Percentiles rank a stretch among this genome's conserved stretches.
phyloP scores from a whole-genome alignment of 2,113 vertebrate species.

The Pedionomus torquatus region DNA sequence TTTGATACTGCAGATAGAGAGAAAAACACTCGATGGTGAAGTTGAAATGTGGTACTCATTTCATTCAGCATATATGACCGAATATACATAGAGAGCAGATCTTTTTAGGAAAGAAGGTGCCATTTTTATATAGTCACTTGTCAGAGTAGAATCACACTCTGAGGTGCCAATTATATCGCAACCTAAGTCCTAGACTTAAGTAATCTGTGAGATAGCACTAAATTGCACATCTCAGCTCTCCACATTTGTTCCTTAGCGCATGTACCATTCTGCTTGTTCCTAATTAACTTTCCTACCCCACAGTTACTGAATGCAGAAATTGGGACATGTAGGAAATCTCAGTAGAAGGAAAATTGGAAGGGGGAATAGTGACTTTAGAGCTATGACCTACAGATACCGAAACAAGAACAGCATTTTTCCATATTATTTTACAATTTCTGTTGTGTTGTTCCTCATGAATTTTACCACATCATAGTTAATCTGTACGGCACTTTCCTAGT shows the following conservation, averaged over 20 bases:
- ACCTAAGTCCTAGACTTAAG: conserved; percentile 36
- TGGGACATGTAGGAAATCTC: neutral
- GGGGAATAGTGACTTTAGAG: conserved; percentile 21
- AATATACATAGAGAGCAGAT: neutral
- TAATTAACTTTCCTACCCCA: conserved; percentile 64
- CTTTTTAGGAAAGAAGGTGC: conserved; percentile 1
- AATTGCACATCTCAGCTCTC: conserved; percentile 23
- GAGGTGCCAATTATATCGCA: conserved; percentile 42
- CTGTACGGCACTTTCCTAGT: neutral
- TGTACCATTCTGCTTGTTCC: conserved; percentile 3
- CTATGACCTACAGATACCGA: conserved; percentile 3
- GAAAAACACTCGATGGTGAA: neutral
- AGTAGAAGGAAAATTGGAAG: neutral
- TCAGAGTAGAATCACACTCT: conserved; percentile 7
- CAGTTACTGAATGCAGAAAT: conserved; percentile 43
- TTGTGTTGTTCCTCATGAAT: conserved; percentile 23
- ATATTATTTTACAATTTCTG: conserved; percentile 30
- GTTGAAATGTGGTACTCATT: neutral
- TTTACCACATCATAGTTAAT: conserved; percentile 26
- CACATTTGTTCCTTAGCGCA: conserved; percentile 26
- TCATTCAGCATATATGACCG: neutral
- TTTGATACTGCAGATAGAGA: neutral
- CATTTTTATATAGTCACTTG: conserved; percentile 11
- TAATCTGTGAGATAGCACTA: conserved; percentile 12
- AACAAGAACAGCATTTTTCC: neutral